These are phyloP conservation scores for Notarius lentiginosus DNA, from an alignment of 2,113 vertebrate genomes.

Conservation along the genomic window DNA sequence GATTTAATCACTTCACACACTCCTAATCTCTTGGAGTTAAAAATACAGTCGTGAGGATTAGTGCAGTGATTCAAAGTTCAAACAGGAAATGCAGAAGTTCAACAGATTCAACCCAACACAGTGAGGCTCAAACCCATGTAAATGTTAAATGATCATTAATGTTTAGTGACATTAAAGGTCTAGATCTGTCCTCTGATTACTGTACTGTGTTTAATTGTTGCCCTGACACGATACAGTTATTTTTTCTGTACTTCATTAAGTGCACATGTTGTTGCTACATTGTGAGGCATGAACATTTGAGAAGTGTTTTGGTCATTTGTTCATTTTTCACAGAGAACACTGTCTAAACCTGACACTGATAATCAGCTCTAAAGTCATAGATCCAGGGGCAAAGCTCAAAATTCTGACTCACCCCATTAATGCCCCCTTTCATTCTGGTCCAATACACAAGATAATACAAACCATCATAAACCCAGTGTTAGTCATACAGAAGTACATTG, in stretches of 20 bases:
- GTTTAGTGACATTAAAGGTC: background rate
- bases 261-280: background rate
- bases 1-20: conserved; percentile 64
- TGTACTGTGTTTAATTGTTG: background rate
- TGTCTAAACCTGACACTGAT: background rate
- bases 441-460: background rate
- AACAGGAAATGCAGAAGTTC: conserved; percentile 41
- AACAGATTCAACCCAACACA: conserved; percentile 13
- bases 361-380: background rate
- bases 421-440: background rate
- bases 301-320: background rate
- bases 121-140: background rate
- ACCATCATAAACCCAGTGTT: background rate
- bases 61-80: conserved; percentile 73
- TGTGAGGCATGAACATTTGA: background rate
- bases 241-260: background rate
- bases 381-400: background rate
- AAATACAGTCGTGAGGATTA: conserved; percentile 78
- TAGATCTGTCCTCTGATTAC: background rate
- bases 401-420: background rate
- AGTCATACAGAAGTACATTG: background rate
- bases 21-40: conserved; percentile 78
- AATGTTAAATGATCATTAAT: background rate
- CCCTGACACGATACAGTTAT: background rate
- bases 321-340: background rate